A percentile compares a stretch with the other conserved stretches of the same genome.
Evolutionary conservation across 2,113 vertebrate species (phyloP).

Genomic region (Clarias gariepinus): DNA sequence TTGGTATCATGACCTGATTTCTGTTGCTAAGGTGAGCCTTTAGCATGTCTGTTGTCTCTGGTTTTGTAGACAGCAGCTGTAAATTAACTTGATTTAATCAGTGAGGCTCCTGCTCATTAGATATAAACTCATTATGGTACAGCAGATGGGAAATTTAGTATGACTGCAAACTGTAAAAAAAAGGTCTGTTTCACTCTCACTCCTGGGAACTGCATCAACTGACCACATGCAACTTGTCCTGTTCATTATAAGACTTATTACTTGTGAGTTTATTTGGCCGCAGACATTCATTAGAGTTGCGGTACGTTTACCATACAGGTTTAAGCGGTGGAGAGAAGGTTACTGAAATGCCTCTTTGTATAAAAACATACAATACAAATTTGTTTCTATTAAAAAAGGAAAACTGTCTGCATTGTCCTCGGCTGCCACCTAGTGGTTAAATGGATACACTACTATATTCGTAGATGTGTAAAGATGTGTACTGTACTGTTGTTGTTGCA

Average conservation of each 20-base stretch:
- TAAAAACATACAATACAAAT: not conserved
- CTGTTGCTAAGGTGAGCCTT: not conserved
- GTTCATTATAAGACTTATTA: not conserved
- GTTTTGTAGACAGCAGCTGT: not conserved
- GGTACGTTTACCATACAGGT: not conserved
- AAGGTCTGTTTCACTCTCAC: not conserved
- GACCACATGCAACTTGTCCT: not conserved
- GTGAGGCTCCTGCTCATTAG: constrained; percentile 1
- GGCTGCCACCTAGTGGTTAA: constrained; percentile 26
- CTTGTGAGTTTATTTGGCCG: not conserved
- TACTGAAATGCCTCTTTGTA: not conserved
- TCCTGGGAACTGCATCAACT: not conserved
- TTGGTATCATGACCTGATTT: not conserved
- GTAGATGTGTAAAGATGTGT: too few species aligned
- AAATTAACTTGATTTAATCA: not conserved
- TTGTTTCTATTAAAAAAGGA: not conserved
- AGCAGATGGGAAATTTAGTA: constrained; percentile 5
- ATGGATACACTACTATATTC: not conserved
- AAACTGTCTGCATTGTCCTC: not conserved
- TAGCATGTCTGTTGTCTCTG: not conserved
- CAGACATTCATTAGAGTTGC: not conserved
- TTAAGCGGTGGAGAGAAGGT: not conserved
- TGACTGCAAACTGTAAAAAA: not conserved
- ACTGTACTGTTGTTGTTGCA: not conserved
- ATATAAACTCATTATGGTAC: not conserved